Evolutionary conservation across 2,113 vertebrate species (phyloP), one percentile per base, ranked within the genome.

Genomic region (Triplophysa dalaica): DNA sequence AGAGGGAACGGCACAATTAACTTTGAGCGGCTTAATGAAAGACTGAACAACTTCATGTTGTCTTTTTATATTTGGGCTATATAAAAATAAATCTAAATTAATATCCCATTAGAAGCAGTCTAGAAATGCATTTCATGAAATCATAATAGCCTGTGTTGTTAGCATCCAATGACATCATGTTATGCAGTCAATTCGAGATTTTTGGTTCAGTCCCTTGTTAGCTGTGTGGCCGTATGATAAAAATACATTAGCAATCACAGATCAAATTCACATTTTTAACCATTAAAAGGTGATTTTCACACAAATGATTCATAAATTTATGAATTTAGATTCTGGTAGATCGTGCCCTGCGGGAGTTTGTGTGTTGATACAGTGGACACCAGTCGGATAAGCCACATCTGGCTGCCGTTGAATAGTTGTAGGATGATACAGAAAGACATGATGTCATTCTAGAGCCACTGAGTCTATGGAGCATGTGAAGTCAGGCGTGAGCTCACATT

Each of bases 381-480:
- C 85, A 80, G 89, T 85, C 88, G 65, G 81, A 87, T 93, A 91
- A 93, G 89, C 91, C 88, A 87, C 88, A 90, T 50, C 77, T 88
- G 84, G 86, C 88, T 79, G 77, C 80, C 84, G 83, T 86, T 95
- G 92, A 93, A 94, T 94, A 87, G 89, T 89, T 87, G 89, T 79
- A 50, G 94, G 95, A 96, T 98, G 95, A 96, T 87, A 92, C 92
- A 88, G 91, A 92, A 93, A 96, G 95, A 95, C 89, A 94, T 95
- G 93, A 94, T 94, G 94, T 96, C 95, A 97, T 95, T 94, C 90
- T 92, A 89, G 90, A 94, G 92, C 92, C 92, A 86, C 80, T 87
- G 89, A 85, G 87, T 81, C 94, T 93, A 95, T 97, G 97, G 94
- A 96, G 83, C 78, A 70, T 78, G 91, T 88, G 92, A 93, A 88